phyloP scores from a whole-genome alignment of 2,113 vertebrate species.

The Chlorodrepanis virens region DNA sequence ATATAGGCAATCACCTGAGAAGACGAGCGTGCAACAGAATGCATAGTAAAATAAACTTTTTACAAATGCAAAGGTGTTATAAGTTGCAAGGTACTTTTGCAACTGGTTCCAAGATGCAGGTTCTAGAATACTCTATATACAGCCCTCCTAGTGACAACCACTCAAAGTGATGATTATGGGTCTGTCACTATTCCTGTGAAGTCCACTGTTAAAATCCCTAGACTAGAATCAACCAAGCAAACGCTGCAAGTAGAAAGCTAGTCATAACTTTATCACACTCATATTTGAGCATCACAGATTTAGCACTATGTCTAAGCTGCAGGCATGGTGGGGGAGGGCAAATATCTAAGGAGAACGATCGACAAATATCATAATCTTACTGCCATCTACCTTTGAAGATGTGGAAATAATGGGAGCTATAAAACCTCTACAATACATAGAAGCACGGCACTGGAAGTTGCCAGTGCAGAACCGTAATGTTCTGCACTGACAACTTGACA shows the following conservation, averaged over 20 bases:
- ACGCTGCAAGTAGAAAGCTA: background rate
- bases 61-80: background rate
- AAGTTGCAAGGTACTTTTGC: background rate
- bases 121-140: background rate
- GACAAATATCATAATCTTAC: background rate
- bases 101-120: background rate
- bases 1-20: background rate
- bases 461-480: background rate
- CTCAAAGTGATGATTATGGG: background rate
- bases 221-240: background rate
- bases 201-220: background rate
- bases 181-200: background rate
- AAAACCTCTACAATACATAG: background rate
- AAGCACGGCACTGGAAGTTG: background rate
- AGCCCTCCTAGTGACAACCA: background rate
- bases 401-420: background rate
- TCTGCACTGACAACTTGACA: background rate
- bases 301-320: background rate
- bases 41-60: background rate
- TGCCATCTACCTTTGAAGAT: background rate
- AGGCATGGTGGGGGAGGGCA: fast-evolving
- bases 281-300: background rate
- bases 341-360: background rate
- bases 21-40: background rate
- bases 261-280: background rate